These are phyloP conservation scores for Trematocara macrostoma DNA, from an alignment of 2,113 vertebrate species.

Conservation along the genomic window DNA sequence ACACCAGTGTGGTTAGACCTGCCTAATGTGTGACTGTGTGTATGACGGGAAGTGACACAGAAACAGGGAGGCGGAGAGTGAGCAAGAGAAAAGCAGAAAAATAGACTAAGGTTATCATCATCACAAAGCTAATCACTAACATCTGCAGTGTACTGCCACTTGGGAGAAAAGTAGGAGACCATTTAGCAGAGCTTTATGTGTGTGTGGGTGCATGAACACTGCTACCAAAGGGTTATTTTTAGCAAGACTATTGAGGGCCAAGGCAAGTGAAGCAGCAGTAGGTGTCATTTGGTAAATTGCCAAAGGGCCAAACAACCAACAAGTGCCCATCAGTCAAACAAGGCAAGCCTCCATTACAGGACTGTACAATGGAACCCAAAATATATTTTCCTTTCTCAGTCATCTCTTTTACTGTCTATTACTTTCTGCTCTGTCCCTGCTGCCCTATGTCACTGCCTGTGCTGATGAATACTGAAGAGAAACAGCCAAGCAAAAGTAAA, in stretches of 20 bases:
- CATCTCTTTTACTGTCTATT: background rate
- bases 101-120: conserved; percentile 15
- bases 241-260: background rate
- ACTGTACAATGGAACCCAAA: background rate
- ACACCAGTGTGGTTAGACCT: background rate
- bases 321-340: conserved; percentile 10
- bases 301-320: conserved; percentile 9
- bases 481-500: background rate
- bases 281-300: conserved; percentile 9
- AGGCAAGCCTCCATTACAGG: background rate
- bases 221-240: conserved; percentile 9
- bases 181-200: conserved; percentile 4
- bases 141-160: conserved; percentile 11
- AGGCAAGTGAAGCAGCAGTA: background rate
- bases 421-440: background rate
- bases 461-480: background rate
- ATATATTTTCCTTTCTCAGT: background rate
- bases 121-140: conserved; percentile 32
- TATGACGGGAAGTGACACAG: background rate
- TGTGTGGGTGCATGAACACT: background rate
- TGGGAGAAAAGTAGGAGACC: background rate
- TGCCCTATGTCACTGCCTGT: background rate
- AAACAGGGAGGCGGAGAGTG: background rate
- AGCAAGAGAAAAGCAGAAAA: background rate
- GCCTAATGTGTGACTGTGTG: background rate